phyloP scores from a whole-genome alignment of 2,888 invertebrate genomes.

The Chrysodeixis includens region DNA sequence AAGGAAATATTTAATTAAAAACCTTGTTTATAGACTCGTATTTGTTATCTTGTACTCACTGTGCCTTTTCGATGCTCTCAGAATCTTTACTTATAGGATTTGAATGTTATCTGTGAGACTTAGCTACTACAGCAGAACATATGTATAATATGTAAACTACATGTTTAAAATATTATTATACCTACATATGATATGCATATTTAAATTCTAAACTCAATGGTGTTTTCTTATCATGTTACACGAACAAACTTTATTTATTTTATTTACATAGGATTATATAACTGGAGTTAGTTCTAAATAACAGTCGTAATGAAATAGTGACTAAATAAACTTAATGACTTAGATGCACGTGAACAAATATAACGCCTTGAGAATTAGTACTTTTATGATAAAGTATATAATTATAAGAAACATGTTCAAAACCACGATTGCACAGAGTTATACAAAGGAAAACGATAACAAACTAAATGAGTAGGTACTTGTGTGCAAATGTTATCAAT shows the following conservation, averaged over 20 bases:
- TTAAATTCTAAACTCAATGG: slow-evolving; percentile 53
- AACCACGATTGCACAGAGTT: slow-evolving; percentile 48
- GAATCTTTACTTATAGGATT: slow-evolving; percentile 60
- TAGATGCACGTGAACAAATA: slow-evolving; percentile 41
- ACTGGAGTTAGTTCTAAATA: slow-evolving; percentile 47
- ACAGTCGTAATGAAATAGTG: slow-evolving; percentile 41
- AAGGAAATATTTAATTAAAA: slow-evolving; percentile 51
- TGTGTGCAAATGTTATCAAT: not conserved
- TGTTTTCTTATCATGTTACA: slow-evolving; percentile 65
- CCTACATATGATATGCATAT: slow-evolving; percentile 23
- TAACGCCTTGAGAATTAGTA: slow-evolving; percentile 25
- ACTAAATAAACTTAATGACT: slow-evolving; percentile 41
- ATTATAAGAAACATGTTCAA: slow-evolving; percentile 35
- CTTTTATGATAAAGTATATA: slow-evolving; percentile 42
- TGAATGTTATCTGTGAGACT: slow-evolving; percentile 69
- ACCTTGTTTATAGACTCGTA: slow-evolving; percentile 31
- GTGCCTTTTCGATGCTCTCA: slow-evolving; percentile 45
- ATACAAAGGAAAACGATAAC: slow-evolving; percentile 34
- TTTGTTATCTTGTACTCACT: slow-evolving; percentile 44
- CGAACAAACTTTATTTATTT: slow-evolving; percentile 54
- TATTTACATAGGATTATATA: slow-evolving; percentile 60
- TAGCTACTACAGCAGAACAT: slow-evolving; percentile 58
- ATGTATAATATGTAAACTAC: too few relatives aligned
- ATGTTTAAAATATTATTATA: slow-evolving; percentile 22
- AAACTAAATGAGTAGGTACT: not conserved